Conservation (phyloP, 2,888 invertebrate species). For the Fragum whitleyi region DNA sequence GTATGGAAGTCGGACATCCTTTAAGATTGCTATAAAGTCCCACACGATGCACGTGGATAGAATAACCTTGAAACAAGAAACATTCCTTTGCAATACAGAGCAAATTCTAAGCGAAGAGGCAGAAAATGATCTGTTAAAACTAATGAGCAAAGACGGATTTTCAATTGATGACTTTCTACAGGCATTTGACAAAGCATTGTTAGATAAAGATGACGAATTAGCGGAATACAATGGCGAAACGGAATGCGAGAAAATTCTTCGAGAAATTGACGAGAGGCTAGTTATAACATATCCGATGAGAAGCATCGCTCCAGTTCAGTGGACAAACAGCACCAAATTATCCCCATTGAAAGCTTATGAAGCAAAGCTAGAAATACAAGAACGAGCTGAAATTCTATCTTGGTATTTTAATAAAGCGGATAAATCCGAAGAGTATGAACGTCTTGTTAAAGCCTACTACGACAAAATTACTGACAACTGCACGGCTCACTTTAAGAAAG, state of each 20-base stretch:
- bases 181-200: not conserved
- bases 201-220: not conserved
- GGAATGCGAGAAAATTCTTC: constrained; percentile 2
- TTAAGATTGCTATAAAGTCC: not conserved
- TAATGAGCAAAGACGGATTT: not conserved
- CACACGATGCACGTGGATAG: not conserved
- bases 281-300: constrained; percentile 38
- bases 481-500: not conserved
- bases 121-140: not conserved
- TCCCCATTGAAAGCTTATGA: not conserved
- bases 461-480: constrained; percentile 21
- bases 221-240: not conserved
- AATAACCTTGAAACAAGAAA: not conserved
- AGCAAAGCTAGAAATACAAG: not conserved
- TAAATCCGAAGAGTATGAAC: not conserved
- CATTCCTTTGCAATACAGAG: not conserved
- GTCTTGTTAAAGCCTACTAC: not conserved
- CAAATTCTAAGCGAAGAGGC: not conserved
- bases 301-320: constrained; percentile 42
- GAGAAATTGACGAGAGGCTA: not conserved
- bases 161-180: not conserved
- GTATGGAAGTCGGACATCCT: not conserved
- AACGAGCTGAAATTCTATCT: constrained; percentile 42
- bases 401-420: constrained; percentile 17
- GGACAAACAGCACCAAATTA: constrained; percentile 38